Evolutionary conservation across 2,888 invertebrate genomes (phyloP).

Genomic region (Julus scandinavius): DNA sequence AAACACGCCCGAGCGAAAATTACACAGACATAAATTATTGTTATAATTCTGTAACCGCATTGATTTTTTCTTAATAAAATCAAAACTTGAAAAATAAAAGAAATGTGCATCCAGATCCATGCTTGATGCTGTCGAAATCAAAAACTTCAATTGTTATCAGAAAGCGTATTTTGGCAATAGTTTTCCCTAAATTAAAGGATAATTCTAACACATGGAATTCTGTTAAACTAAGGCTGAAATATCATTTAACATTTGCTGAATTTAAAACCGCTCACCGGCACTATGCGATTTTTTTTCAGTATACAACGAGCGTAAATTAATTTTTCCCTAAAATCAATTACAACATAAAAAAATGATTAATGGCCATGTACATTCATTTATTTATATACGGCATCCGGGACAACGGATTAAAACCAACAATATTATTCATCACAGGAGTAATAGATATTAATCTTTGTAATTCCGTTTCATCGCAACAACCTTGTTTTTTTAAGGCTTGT

Average conservation of each 20-base stretch:
- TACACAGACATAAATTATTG: neutral
- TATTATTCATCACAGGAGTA: neutral
- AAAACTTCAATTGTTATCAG: no score
- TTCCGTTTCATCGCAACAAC: constrained; percentile 30
- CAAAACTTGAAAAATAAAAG: neutral
- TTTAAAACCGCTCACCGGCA: no score
- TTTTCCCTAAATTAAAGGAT: no score
- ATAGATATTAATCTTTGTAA: constrained; percentile 45
- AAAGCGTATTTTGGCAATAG: no score
- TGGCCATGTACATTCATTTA: neutral
- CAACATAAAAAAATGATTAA: constrained; percentile 15
- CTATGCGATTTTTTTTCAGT: neutral
- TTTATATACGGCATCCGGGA: neutral
- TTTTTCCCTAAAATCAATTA: constrained; percentile 1
- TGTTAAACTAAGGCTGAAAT: no score
- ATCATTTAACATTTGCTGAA: no score
- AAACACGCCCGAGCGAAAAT: neutral
- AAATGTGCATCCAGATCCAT: neutral
- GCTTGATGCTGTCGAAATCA: neutral
- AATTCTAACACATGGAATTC: no score
- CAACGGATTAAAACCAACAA: constrained; percentile 12
- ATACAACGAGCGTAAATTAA: neutral
- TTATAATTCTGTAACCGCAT: neutral
- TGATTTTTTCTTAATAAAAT: neutral
- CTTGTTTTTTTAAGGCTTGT: neutral